These are phyloP conservation scores for Cygnus atratus DNA, from an alignment of 2,113 vertebrate species.

Conservation along the genomic window DNA sequence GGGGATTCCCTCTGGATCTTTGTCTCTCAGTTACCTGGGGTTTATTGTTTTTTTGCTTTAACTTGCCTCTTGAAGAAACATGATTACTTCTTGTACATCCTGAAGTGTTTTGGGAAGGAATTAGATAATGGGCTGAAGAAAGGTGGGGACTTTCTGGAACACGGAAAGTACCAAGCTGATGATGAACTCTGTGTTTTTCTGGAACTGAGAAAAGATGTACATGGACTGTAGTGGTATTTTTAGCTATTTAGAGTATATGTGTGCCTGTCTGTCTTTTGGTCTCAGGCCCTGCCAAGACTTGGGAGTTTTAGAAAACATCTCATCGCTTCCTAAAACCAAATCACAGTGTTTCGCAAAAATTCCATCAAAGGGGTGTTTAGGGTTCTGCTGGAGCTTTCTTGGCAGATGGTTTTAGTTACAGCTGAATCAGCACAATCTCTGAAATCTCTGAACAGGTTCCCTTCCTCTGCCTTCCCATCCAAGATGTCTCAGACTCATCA, in stretches of 20 bases:
- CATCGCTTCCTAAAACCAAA: background rate
- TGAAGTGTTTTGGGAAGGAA: conserved; percentile 39
- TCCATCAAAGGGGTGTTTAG: background rate
- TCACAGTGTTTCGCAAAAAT: background rate
- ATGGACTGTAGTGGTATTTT: background rate
- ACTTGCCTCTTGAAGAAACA: background rate
- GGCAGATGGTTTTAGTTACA: background rate
- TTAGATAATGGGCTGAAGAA: conserved; percentile 7
- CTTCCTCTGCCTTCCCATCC: background rate
- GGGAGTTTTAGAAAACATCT: background rate
- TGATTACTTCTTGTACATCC: background rate
- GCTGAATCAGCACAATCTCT: conserved; percentile 10
- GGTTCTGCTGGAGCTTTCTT: background rate
- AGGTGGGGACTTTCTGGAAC: background rate
- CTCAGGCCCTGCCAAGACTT: background rate
- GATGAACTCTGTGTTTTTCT: background rate
- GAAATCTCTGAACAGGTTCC: background rate
- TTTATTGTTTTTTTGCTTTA: background rate
- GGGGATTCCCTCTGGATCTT: conserved; percentile 29
- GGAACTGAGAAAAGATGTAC: background rate
- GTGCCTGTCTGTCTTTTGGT: background rate
- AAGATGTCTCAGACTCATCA: background rate
- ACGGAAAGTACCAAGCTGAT: background rate
- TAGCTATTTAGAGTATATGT: background rate
- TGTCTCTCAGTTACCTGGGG: background rate